phyloP scores from a whole-genome alignment of 2,888 invertebrate species.

The Drosophila cyrtoloma region DNA sequence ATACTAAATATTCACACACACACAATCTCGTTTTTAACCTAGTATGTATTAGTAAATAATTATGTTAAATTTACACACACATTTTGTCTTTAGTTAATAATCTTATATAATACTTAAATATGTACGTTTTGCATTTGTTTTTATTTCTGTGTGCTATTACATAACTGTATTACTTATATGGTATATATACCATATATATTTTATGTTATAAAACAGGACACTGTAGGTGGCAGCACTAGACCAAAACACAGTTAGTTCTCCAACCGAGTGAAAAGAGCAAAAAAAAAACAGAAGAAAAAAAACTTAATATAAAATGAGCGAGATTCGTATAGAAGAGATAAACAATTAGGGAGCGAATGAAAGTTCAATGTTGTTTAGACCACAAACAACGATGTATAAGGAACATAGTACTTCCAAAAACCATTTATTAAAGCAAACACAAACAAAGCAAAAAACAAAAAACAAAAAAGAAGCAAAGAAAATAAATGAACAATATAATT shows the following conservation, averaged over 20 bases:
- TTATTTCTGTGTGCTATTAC: conserved; percentile 31
- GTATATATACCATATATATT: conserved; percentile 9
- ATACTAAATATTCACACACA: conserved; percentile 6
- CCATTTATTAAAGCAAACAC: conserved; percentile 21
- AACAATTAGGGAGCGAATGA: conserved; percentile 2
- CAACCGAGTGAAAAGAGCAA: conserved; percentile 18
- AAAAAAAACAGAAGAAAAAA: conserved; percentile 1
- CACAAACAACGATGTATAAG: conserved; percentile 65
- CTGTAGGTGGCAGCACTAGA: conserved; percentile 43
- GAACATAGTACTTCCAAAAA: conserved; percentile 72
- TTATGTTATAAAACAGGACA: conserved; percentile 42
- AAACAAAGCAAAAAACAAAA: conserved; percentile 19
- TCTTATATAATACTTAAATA: conserved; percentile 9
- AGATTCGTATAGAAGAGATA: conserved; percentile 8
- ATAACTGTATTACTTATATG: conserved; percentile 31
- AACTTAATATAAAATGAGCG: conserved; percentile 10
- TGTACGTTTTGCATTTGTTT: conserved; percentile 30
- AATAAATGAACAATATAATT: conserved; percentile 17
- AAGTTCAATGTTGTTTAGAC: conserved; percentile 37
- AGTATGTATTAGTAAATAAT: conserved; percentile 43
- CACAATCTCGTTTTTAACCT: conserved; percentile 34
- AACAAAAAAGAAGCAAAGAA: conserved; percentile 14
- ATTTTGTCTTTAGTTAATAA: conserved; percentile 37
- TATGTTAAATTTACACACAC: conserved; percentile 26
- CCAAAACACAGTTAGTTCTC: conserved; percentile 44